phyloP scores from a whole-genome alignment of 2,113 vertebrate genomes.

The Sebastes schlegelii region DNA sequence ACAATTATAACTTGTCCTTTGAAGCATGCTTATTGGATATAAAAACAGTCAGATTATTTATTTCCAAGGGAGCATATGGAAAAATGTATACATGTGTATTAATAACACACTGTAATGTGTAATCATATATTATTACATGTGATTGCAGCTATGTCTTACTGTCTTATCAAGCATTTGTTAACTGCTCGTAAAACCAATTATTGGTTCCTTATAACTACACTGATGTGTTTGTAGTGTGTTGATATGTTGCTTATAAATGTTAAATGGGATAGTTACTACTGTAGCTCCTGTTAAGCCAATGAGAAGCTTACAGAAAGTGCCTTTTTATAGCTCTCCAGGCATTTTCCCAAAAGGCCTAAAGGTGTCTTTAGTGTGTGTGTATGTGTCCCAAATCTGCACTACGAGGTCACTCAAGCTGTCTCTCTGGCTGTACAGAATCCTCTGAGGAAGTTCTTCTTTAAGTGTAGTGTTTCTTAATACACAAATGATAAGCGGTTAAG shows the following conservation, averaged over 20 bases:
- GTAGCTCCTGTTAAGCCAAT: background rate
- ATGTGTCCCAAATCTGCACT: background rate
- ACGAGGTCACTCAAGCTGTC: conserved; percentile 14
- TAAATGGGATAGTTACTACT: background rate
- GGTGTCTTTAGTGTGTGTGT: background rate
- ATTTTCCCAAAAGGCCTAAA: conserved; percentile 16
- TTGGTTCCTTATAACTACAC: background rate
- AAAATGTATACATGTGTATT: background rate
- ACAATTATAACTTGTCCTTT: background rate
- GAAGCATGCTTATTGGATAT: background rate
- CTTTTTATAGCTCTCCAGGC: conserved; percentile 32
- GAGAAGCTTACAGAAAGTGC: conserved; percentile 27
- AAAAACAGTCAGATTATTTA: background rate
- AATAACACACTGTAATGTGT: background rate
- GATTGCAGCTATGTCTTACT: background rate
- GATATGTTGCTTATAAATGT: background rate
- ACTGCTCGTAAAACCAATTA: background rate
- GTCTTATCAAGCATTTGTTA: background rate
- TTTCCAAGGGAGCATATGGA: background rate
- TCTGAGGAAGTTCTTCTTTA: conserved; percentile 9
- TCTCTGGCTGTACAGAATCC: background rate
- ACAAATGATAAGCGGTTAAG: conserved; percentile 46
- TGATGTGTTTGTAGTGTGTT: background rate
- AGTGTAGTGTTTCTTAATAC: conserved; percentile 28
- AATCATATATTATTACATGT: background rate